Conservation (phyloP, 2,888 invertebrate species). For the Nomada goodeniana region DNA sequence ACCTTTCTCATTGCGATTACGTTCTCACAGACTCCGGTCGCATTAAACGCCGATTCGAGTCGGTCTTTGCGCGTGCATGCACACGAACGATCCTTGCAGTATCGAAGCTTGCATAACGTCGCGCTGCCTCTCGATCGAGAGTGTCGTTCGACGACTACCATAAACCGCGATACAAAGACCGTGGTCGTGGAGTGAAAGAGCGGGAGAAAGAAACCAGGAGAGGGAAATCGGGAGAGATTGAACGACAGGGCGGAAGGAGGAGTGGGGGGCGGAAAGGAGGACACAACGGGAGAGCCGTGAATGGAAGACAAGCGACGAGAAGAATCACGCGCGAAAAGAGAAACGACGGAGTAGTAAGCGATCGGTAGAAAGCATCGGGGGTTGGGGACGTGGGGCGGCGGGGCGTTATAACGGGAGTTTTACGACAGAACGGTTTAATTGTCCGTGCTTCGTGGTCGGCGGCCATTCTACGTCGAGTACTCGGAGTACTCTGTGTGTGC, state of each 20-base stretch:
- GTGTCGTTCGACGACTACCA: constrained; percentile 32
- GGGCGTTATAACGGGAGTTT: constrained; percentile 72
- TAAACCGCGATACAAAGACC: constrained; percentile 19
- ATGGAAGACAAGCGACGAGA: constrained; percentile 68
- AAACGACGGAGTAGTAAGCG: constrained; percentile 60
- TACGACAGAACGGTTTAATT: constrained; percentile 75
- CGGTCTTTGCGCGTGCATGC: constrained; percentile 44
- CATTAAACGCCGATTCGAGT: constrained; percentile 31
- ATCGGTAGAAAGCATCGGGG: constrained; percentile 14
- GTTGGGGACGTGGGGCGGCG: background rate
- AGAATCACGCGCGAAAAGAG: constrained; percentile 67
- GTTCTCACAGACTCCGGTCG: constrained; percentile 52
- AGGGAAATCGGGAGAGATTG: background rate
- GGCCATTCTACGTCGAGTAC: constrained; percentile 67
- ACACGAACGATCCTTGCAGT: constrained; percentile 20
- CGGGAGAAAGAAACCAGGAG: background rate
- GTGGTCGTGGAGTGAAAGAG: background rate
- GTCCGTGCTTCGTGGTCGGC: constrained; percentile 72
- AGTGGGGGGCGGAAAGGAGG: background rate
- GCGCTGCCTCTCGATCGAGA: constrained; percentile 23
- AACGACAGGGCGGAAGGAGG: background rate
- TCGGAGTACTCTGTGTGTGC: constrained; percentile 58
- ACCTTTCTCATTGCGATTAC: constrained; percentile 34
- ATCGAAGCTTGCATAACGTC: constrained; percentile 18
- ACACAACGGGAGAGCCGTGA: constrained; percentile 46